These are phyloP conservation scores for Merodon equestris DNA, from an alignment of 2,888 invertebrate genomes.

Conservation along the genomic window DNA sequence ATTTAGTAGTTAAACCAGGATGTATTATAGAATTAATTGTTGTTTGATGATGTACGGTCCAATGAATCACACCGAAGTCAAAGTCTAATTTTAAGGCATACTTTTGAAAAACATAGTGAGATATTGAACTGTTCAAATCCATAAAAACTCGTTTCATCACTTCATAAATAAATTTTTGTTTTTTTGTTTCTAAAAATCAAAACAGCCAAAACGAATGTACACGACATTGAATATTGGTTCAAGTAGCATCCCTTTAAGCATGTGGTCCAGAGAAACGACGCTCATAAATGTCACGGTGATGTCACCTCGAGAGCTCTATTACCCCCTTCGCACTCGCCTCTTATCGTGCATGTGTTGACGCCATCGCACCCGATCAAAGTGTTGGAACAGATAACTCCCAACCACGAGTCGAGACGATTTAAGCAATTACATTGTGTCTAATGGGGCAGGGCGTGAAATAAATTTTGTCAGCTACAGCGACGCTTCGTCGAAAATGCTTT, in stretches of 20 bases:
- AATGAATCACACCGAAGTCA: no score
- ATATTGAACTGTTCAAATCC: no score
- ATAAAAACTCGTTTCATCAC: no score
- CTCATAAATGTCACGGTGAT: slow-evolving; percentile 51
- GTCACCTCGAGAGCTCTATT: slow-evolving; percentile 13
- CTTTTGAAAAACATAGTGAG: no score
- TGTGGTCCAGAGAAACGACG: slow-evolving; percentile 31
- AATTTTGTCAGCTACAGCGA: slow-evolving; percentile 35
- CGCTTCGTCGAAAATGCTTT: slow-evolving; percentile 33
- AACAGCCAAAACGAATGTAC: no score
- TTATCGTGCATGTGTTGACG: not conserved
- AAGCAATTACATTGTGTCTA: slow-evolving; percentile 53
- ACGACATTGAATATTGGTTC: slow-evolving; percentile 37
- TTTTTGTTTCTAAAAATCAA: slow-evolving; percentile 35
- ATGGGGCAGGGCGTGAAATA: slow-evolving; percentile 48
- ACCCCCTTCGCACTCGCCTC: not conserved
- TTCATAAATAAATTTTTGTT: no score
- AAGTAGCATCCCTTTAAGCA: slow-evolving; percentile 31
- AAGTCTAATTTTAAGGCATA: no score
- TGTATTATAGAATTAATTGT: no score
- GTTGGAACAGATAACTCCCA: not conserved
- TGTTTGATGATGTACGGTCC: no score
- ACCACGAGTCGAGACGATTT: slow-evolving; percentile 11
- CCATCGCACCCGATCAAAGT: not conserved
- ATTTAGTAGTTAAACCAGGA: no score